Conservation (phyloP, 2,888 invertebrate genomes). For the Caenorhabditis uteleia region DNA sequence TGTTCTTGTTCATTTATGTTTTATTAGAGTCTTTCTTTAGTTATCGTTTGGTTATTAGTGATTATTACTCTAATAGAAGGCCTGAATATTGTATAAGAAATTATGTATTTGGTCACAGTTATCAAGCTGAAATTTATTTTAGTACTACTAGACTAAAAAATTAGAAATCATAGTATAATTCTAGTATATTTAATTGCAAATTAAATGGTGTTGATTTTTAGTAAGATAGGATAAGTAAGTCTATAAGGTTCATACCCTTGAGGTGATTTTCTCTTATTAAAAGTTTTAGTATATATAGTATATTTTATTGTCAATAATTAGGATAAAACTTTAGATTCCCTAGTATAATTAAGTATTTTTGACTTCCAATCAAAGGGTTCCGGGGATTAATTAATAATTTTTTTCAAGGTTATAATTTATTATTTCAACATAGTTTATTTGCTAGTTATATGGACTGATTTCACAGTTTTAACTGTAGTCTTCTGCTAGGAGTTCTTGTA, state of each 20-base stretch:
- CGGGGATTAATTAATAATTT: slow-evolving; percentile 53
- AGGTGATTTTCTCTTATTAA: slow-evolving; percentile 56
- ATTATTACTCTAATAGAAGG: slow-evolving; percentile 54
- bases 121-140: slow-evolving; percentile 56
- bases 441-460: slow-evolving; percentile 55
- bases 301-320: slow-evolving; percentile 54
- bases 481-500: slow-evolving; percentile 53
- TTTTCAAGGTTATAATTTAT: slow-evolving; percentile 58
- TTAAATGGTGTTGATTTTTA: slow-evolving; percentile 52
- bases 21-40: slow-evolving; percentile 74
- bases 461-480: slow-evolving; percentile 56
- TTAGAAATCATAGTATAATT: slow-evolving; percentile 51
- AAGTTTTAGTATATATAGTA: slow-evolving; percentile 60
- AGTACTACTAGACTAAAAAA: slow-evolving; percentile 39
- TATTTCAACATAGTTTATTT: slow-evolving; percentile 52
- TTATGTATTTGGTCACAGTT: slow-evolving; percentile 58
- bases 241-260: slow-evolving; percentile 56
- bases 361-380: slow-evolving; percentile 56
- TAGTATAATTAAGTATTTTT: slow-evolving; percentile 56
- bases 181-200: slow-evolving; percentile 57
- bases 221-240: slow-evolving; percentile 59
- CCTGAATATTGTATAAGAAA: slow-evolving; percentile 46
- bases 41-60: slow-evolving; percentile 49
- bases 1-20: slow-evolving; percentile 76
- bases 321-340: slow-evolving; percentile 54